phyloP scores from a whole-genome alignment of 2,113 vertebrate species.

The Colinus virginianus region DNA sequence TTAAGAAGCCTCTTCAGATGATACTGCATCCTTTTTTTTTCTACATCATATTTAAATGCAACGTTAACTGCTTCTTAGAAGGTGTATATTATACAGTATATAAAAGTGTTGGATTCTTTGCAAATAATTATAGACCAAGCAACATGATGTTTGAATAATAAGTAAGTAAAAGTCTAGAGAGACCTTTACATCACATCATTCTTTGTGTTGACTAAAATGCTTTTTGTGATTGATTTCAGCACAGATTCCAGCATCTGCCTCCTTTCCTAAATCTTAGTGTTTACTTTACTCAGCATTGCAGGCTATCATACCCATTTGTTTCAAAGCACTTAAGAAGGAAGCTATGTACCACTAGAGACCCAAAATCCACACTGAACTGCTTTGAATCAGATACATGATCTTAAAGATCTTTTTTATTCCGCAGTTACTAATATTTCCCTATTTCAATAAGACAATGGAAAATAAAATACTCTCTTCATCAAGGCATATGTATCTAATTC shows the following conservation, averaged over 20 bases:
- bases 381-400: constrained; percentile 27
- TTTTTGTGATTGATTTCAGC: background rate
- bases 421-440: constrained; percentile 19
- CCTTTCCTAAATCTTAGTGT: constrained; percentile 9
- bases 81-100: constrained; percentile 24
- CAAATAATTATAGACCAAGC: constrained; percentile 22
- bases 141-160: background rate
- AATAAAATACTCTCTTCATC: constrained; percentile 59
- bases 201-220: background rate
- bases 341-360: background rate
- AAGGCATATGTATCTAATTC: constrained; percentile 53
- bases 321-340: constrained; percentile 11
- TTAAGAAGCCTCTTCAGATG: constrained; percentile 44
- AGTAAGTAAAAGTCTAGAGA: constrained; percentile 17
- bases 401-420: constrained; percentile 53
- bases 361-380: constrained; percentile 31
- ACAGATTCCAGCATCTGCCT: background rate
- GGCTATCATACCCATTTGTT: constrained; percentile 16
- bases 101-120: constrained; percentile 13
- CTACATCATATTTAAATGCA: constrained; percentile 42
- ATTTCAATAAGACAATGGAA: constrained; percentile 44
- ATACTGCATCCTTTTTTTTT: constrained; percentile 11
- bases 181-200: background rate
- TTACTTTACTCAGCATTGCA: constrained; percentile 42
- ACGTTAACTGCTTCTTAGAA: constrained; percentile 47